Base-by-base conservation (phyloP, 2,888 invertebrate genomes). In the Nomada ruficornis region DNA sequence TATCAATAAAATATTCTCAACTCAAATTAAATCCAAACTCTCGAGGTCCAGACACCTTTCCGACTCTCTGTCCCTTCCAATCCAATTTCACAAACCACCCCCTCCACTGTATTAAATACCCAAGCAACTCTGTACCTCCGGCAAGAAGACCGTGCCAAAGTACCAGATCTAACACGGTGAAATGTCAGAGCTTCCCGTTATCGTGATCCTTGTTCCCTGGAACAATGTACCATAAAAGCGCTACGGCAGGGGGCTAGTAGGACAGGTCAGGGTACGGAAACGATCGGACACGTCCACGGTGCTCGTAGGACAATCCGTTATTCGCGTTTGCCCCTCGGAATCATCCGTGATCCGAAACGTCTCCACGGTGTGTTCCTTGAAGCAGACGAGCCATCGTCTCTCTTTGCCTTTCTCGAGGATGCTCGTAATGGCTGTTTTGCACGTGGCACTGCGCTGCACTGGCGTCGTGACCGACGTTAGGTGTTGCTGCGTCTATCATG, bases 381-480 rank as follows among this genome's bases (percentile, higher is more conserved):
- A 20, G 20, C 10, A 2, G 69, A 55, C 60, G 67, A 52, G 42
- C 65, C 54, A 54, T 72, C 20, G 55, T 11, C 23, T 59, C 59
- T 29, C 60, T 60, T 29, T n/a, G 55, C 13, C 59, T n/a, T 55
- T 23, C 10, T 23, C 18, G 20, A 13, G n/a, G 11, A 13, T 23
- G 64, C 69, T 60, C 84, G 83, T 73, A 83, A 86, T 83, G 78
- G 83, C 50, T 57, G 74, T 82, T 83, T 76, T 59, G 68, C 78
- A 65, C 64, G 79, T 59, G 73, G 47, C 47, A 15, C 47, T 15
- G 50, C 81, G 78, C 26, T 47, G 50, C 81, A 71, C 26, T 20
- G 62, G 59, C 72, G 71, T 76, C 89, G 86, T 90, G 90, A 90
- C 90, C 90, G 86, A 90, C 90, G 86, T 89, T 89, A 86, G 87